Percentiles rank a stretch among this genome's conserved stretches.
Conservation (phyloP, 2,797 vertebrate genomes). For the Sebastes melanostomus region DNA sequence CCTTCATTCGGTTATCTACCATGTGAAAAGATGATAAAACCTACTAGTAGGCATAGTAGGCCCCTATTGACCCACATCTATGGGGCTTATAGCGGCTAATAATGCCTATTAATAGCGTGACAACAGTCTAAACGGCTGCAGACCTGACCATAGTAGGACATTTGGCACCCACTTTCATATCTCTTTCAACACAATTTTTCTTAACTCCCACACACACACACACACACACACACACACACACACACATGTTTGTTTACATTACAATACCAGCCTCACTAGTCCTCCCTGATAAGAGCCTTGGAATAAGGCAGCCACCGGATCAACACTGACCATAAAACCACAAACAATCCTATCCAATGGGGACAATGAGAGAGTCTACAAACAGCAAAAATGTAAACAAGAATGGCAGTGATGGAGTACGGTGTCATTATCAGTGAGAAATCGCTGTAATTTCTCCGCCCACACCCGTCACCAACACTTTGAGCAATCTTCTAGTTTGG, state of each 20-base stretch:
- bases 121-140: too few species aligned
- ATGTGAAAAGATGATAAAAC: too few species aligned
- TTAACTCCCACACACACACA: too few species aligned
- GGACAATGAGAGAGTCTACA: not conserved
- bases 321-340: not conserved
- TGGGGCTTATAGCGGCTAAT: too few species aligned
- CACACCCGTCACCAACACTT: not conserved
- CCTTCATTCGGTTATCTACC: too few species aligned
- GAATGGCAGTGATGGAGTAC: not conserved
- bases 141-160: too few species aligned
- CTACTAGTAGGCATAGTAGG: too few species aligned
- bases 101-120: too few species aligned
- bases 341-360: not conserved
- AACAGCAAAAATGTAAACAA: not conserved
- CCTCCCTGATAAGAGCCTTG: not conserved
- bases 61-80: too few species aligned
- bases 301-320: not conserved
- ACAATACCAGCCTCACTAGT: not conserved
- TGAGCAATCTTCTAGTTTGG: not conserved
- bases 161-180: too few species aligned
- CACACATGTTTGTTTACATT: not conserved
- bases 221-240: too few species aligned
- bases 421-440: not conserved
- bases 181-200: too few species aligned
- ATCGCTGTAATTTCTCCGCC: not conserved